Conservation (phyloP, 23 tunicate genomes). For the Ascidia mentula region DNA sequence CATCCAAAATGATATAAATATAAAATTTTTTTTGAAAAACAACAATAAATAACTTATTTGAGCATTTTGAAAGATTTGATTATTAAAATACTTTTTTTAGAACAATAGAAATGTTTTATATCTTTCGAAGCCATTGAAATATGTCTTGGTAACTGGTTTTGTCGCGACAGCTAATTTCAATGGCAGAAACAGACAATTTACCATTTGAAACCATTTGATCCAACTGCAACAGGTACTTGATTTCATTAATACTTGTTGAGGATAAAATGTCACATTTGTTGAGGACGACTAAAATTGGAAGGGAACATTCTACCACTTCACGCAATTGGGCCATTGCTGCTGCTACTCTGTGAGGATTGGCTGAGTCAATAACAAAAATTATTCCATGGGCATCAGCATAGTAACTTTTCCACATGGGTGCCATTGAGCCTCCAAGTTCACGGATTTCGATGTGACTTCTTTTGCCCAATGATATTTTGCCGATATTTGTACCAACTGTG, state of each 20-base stretch:
- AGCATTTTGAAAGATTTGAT: not conserved
- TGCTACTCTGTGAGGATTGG: slow-evolving; percentile 55
- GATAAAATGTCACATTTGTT: slow-evolving; percentile 59
- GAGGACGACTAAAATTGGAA: slow-evolving; percentile 49
- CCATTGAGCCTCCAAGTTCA: slow-evolving; percentile 88
- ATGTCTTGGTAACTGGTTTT: slow-evolving; percentile 38
- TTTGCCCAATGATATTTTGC: slow-evolving; percentile 20
- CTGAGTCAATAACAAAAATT: slow-evolving; percentile 64
- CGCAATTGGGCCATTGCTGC: slow-evolving; percentile 14
- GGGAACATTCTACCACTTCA: slow-evolving; percentile 17
- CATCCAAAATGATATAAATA: too few relatives aligned
- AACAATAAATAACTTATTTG: not conserved
- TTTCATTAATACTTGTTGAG: slow-evolving; percentile 36
- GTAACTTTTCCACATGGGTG: slow-evolving; percentile 81
- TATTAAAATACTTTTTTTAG: not conserved
- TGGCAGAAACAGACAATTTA: not conserved
- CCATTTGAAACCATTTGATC: slow-evolving; percentile 10
- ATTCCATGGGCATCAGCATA: slow-evolving; percentile 49
- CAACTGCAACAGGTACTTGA: slow-evolving; percentile 41
- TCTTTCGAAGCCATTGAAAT: slow-evolving; percentile 28
- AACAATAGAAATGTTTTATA: too few relatives aligned
- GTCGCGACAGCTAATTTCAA: slow-evolving; percentile 61
- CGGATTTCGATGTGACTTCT: slow-evolving; percentile 34
- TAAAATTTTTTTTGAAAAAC: too few relatives aligned
- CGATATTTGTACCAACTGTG: slow-evolving; percentile 76